A percentile compares a stretch with the other conserved stretches of the same genome.
phyloP scores from a whole-genome alignment of 2,888 invertebrate genomes.

The Alentia gelatinosa region DNA sequence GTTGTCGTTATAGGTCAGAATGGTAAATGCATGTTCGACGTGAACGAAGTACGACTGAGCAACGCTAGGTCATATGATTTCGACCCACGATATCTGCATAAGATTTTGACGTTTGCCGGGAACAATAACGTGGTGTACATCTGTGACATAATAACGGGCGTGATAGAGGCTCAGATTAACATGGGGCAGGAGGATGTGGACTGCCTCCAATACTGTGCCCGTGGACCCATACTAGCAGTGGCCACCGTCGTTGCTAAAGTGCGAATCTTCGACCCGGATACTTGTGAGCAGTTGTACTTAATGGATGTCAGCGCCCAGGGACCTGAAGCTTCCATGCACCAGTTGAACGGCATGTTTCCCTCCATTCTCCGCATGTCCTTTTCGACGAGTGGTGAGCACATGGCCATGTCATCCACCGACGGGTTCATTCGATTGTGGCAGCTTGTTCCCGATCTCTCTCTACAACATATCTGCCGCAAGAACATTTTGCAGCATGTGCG shows the following conservation, averaged over 20 bases:
- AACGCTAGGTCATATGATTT: slow-evolving; percentile 71
- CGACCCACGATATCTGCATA: slow-evolving; percentile 68
- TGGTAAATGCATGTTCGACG: slow-evolving; percentile 64
- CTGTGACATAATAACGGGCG: background rate
- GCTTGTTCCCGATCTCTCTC: slow-evolving; percentile 64
- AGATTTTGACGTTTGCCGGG: slow-evolving; percentile 68
- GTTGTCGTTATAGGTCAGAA: slow-evolving; percentile 65
- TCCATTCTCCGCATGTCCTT: slow-evolving; percentile 68
- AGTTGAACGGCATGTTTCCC: slow-evolving; percentile 61
- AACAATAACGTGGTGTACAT: background rate
- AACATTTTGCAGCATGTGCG: slow-evolving; percentile 65
- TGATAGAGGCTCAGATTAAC: background rate
- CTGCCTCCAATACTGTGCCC: slow-evolving; percentile 8
- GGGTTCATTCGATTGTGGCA: slow-evolving; percentile 71
- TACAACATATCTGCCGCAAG: slow-evolving; percentile 70
- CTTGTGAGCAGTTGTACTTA: slow-evolving; percentile 61
- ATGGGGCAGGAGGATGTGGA: background rate
- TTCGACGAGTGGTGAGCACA: slow-evolving; percentile 68
- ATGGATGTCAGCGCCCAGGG: slow-evolving; percentile 65
- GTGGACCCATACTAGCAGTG: background rate
- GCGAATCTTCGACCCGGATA: slow-evolving; percentile 64
- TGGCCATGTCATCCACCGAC: slow-evolving; percentile 70
- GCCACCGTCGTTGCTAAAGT: slow-evolving; percentile 63
- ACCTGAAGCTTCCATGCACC: slow-evolving; percentile 58
- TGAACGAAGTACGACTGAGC: slow-evolving; percentile 61